Base-by-base conservation (phyloP, 2,888 invertebrate species). In the Priapulus caudatus region DNA sequence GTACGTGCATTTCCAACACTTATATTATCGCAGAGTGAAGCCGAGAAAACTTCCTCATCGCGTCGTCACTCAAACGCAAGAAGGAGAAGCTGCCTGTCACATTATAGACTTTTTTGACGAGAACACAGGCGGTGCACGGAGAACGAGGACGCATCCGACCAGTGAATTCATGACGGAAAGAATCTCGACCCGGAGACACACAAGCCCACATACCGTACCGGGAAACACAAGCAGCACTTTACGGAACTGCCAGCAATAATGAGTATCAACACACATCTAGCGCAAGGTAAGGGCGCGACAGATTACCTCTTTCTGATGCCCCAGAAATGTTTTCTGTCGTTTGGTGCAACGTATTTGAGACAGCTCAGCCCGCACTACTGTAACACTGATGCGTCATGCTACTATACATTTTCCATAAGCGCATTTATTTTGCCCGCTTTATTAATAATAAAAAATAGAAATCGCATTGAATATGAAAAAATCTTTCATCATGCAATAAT, bases 261-360 rank as follows among this genome's bases (percentile, higher is more conserved):
- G 98, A 97, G 95, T 76, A 98, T 99, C 77, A 99, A 99, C 76
- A 99, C 98, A 74, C 98, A 99, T 80, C 84, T 99, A 79, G 98
- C 98, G 69, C 92, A 95, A 82, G 85, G 85, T 84, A 71, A 73
- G 67, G 10, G 5, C n/a, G 16, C 16, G 45, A 45, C 10, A 15
- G n/a, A 45, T 45, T n/a, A 33, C 33, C n/a, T n/a, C n/a, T n/a
- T n/a, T n/a, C n/a, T n/a, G n/a, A n/a, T n/a, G n/a, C n/a, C n/a
- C n/a, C n/a, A n/a, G n/a, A n/a, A n/a, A n/a, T n/a, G n/a, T n/a
- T n/a, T n/a, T n/a, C n/a, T n/a, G n/a, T n/a, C n/a, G n/a, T n/a
- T n/a, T n/a, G n/a, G n/a, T n/a, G n/a, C n/a, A n/a, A n/a, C n/a
- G n/a, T n/a, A n/a, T n/a, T n/a, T n/a, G n/a, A n/a, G n/a, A n/a